These are phyloP conservation scores for Scomberomorus guttatus DNA, from an alignment of 2,797 vertebrate genomes.

Conservation along the genomic window DNA sequence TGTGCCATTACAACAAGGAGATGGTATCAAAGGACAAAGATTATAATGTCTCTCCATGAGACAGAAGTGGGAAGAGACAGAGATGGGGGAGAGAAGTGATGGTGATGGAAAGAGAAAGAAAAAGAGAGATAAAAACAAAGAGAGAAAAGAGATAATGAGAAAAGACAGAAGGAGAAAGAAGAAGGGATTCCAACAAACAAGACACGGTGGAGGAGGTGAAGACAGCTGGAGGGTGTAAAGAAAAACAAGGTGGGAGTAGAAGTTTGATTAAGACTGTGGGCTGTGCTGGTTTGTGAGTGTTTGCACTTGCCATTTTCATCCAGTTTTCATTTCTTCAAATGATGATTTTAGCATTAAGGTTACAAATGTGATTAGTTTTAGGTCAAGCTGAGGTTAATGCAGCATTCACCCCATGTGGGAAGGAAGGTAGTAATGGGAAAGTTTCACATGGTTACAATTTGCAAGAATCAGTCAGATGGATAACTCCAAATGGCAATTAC, in stretches of 20 bases:
- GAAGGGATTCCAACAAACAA: slow-evolving; percentile 5
- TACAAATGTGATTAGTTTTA: not conserved
- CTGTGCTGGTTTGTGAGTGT: not conserved
- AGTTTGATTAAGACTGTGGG: slow-evolving; percentile 39
- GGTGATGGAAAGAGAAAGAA: not conserved
- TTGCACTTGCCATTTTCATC: slow-evolving; percentile 2
- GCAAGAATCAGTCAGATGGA: slow-evolving; percentile 8
- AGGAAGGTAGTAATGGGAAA: not conserved
- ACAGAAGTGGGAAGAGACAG: not conserved
- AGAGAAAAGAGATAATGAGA: not conserved
- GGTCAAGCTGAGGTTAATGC: slow-evolving; percentile 14
- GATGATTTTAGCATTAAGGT: slow-evolving; percentile 6
- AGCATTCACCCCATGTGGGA: not conserved
- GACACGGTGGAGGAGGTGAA: slow-evolving; percentile 1
- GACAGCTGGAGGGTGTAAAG: slow-evolving; percentile 8
- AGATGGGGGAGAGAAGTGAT: not conserved
- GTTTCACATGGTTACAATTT: not conserved
- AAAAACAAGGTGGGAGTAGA: slow-evolving; percentile 27
- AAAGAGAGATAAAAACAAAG: not conserved
- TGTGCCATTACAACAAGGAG: slow-evolving; percentile 29
- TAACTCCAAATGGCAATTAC: not conserved
- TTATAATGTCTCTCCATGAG: slow-evolving; percentile 24
- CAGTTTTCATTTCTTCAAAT: not conserved
- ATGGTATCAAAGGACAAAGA: slow-evolving; percentile 35
- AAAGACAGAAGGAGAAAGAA: not conserved